phyloP scores from a whole-genome alignment of 2,797 vertebrate genomes.

The Oryzias sinensis region DNA sequence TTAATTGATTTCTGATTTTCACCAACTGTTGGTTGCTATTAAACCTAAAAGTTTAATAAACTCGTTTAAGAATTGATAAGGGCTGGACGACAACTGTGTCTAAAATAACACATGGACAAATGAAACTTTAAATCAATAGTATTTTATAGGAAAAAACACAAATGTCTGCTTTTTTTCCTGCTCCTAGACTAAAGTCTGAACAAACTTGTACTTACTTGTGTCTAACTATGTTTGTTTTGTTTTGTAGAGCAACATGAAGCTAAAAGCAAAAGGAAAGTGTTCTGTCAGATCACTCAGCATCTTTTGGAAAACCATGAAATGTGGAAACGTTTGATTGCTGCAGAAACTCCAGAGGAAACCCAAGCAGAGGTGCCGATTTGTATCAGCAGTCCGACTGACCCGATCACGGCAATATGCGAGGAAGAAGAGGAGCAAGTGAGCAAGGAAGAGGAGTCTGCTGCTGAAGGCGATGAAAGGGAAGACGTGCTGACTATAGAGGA shows the following conservation, averaged over 20 bases:
- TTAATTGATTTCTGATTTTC: too few species aligned
- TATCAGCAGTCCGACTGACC: slow-evolving; percentile 76
- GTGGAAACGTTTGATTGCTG: slow-evolving; percentile 93
- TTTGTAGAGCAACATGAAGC: slow-evolving; percentile 62
- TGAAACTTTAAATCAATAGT: too few species aligned
- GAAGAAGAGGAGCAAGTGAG: slow-evolving; percentile 90
- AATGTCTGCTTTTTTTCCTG: too few species aligned
- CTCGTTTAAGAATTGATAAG: too few species aligned
- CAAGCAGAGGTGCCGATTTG: slow-evolving; percentile 69
- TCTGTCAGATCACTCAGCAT: slow-evolving; percentile 95
- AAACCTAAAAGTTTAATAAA: too few species aligned
- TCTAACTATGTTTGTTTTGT: slow-evolving; percentile 36
- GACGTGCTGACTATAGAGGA: slow-evolving; percentile 45
- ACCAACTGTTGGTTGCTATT: too few species aligned
- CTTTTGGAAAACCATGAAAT: slow-evolving; percentile 95
- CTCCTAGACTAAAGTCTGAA: too few species aligned
- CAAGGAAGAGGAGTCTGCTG: slow-evolving; percentile 52
- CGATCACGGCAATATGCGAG: slow-evolving; percentile 90
- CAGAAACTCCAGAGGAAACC: slow-evolving; percentile 77
- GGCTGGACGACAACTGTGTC: too few species aligned
- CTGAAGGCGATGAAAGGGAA: slow-evolving; percentile 54
- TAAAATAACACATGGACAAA: too few species aligned
- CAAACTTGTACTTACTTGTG: not conserved
- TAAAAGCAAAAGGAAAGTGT: slow-evolving; percentile 85
- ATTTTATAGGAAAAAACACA: too few species aligned